These are phyloP conservation scores for Drosophila kurseongensis DNA, from an alignment of 1,140 invertebrate genomes.

Conservation along the genomic window DNA sequence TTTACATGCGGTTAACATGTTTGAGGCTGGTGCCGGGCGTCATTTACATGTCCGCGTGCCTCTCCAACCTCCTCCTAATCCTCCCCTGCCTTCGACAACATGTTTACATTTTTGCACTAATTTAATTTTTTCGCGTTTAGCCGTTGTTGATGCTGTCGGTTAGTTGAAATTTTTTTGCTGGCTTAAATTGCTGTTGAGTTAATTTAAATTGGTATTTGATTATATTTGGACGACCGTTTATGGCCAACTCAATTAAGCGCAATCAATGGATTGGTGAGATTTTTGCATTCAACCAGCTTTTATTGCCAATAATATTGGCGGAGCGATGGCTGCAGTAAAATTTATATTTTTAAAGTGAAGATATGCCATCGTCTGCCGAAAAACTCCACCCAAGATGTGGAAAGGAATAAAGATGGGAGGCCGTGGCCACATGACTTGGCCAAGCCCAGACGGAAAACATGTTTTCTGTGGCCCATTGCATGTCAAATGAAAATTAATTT, in stretches of 20 bases:
- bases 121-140: conserved; percentile 75
- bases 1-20: conserved; percentile 79
- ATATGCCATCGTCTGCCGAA: conserved; percentile 45
- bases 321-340: too few species aligned
- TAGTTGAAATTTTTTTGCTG: conserved; percentile 50
- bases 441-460: conserved; percentile 63
- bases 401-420: conserved; percentile 12
- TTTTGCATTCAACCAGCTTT: conserved; percentile 58
- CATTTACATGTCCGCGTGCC: conserved; percentile 74
- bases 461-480: conserved; percentile 75
- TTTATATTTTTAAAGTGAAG: conserved; percentile 26
- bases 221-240: conserved; percentile 78
- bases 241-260: conserved; percentile 80
- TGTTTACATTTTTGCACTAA: conserved; percentile 83
- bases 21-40: conserved; percentile 75
- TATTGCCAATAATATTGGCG: background rate
- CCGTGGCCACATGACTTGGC: conserved; percentile 37
- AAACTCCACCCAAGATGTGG: conserved; percentile 58
- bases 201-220: conserved; percentile 83
- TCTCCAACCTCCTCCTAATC: conserved; percentile 39
- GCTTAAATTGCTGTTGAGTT: conserved; percentile 82
- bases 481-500: conserved; percentile 83
- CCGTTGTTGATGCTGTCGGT: conserved; percentile 48
- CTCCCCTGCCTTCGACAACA: conserved; percentile 56
- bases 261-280: conserved; percentile 76